Percentiles rank a stretch among this genome's conserved stretches.
These are phyloP conservation scores for Camponotus vicinus DNA, from an alignment of 1,140 invertebrate species.

Conservation along the genomic window DNA sequence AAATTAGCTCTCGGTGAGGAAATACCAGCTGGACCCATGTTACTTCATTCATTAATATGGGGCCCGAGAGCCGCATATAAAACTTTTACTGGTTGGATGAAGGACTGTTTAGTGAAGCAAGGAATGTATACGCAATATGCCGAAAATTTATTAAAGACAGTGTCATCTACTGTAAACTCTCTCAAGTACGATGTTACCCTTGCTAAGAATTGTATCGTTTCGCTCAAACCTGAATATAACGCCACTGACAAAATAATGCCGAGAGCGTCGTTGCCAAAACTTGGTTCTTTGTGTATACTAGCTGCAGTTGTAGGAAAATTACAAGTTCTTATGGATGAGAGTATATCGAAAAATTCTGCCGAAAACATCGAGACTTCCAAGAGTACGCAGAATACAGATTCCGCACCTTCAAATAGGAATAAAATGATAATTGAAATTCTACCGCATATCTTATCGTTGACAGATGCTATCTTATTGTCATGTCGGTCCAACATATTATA, in stretches of 20 bases:
- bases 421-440: conserved; percentile 88
- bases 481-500: conserved; percentile 87
- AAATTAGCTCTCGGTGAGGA: conserved; percentile 89
- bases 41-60: conserved; percentile 92
- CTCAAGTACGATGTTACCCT: conserved; percentile 91
- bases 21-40: conserved; percentile 86
- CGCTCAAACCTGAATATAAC: conserved; percentile 87
- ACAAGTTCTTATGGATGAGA: conserved; percentile 89
- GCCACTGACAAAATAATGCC: conserved; percentile 83
- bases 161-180: conserved; percentile 89
- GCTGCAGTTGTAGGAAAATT: conserved; percentile 90
- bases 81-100: conserved; percentile 90
- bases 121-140: conserved; percentile 94
- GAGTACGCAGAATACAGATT: conserved; percentile 76
- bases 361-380: conserved; percentile 81
- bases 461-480: conserved; percentile 87
- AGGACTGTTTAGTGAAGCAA: conserved; percentile 95
- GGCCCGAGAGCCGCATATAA: conserved; percentile 89
- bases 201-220: conserved; percentile 90
- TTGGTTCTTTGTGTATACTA: conserved; percentile 89
- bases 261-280: conserved; percentile 87
- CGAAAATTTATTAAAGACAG: conserved; percentile 91
- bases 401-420: conserved; percentile 73
- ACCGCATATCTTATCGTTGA: conserved; percentile 88
- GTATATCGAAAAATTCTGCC: conserved; percentile 76